Percentiles rank a stretch among this genome's conserved stretches.
phyloP scores from a whole-genome alignment of 2,888 invertebrate genomes.

The Himalopsyche anomala region DNA sequence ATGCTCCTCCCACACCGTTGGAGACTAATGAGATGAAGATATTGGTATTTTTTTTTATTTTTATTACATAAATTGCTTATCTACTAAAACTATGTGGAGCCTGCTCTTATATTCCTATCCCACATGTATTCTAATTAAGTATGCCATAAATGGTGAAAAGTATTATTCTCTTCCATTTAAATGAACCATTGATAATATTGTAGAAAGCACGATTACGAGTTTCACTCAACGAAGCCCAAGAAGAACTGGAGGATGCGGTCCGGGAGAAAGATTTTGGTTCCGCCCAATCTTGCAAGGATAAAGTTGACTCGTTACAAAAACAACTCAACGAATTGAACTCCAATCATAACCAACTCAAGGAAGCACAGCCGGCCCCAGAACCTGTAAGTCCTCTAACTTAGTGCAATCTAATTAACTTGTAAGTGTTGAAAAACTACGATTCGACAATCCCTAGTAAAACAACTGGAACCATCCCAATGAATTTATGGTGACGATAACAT shows the following conservation, averaged over 20 bases:
- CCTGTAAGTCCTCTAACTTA: conserved; percentile 50
- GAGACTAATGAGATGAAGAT: conserved; percentile 72
- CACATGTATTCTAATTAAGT: no score
- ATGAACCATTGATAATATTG: conserved; percentile 19
- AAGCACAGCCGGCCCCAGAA: conserved; percentile 53
- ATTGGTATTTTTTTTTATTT: conserved; percentile 67
- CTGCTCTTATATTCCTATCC: no score
- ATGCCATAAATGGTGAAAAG: no score
- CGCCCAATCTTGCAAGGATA: conserved; percentile 73
- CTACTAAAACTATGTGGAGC: background rate
- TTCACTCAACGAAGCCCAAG: conserved; percentile 78
- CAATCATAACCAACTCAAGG: conserved; percentile 51
- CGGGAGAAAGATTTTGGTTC: conserved; percentile 76
- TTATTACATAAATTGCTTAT: background rate
- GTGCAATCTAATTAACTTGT: background rate
- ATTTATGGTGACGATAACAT: no score
- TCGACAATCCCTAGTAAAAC: no score
- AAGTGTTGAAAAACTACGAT: no score
- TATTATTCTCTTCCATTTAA: background rate
- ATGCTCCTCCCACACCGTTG: conserved; percentile 68
- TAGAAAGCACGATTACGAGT: conserved; percentile 79
- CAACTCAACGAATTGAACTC: conserved; percentile 60
- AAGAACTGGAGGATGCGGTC: conserved; percentile 79
- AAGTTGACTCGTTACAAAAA: conserved; percentile 58
- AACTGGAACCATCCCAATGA: no score